These are phyloP conservation scores for Saccopteryx bilineata DNA, from an alignment of 2,113 vertebrate genomes.

Conservation along the genomic window DNA sequence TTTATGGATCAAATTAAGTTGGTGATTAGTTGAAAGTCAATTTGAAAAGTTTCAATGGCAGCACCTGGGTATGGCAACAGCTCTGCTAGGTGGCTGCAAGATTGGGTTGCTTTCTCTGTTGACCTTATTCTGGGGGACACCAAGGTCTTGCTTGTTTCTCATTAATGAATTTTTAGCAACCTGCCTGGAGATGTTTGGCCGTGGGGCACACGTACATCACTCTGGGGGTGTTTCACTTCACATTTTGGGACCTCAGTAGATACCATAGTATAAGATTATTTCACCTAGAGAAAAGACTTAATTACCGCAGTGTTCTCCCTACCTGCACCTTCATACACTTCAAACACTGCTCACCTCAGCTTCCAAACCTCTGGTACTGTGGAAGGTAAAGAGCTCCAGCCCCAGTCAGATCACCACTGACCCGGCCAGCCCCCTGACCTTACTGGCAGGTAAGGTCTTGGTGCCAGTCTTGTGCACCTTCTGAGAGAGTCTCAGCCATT, in stretches of 20 bases:
- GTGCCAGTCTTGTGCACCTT: neutral
- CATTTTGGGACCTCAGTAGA: slow-evolving; percentile 35
- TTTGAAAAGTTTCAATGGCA: neutral
- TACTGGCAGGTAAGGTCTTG: neutral
- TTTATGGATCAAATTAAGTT: slow-evolving; percentile 49
- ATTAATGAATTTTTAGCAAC: slow-evolving; percentile 66
- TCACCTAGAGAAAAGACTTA: slow-evolving; percentile 76
- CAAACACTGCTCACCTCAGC: slow-evolving; percentile 22
- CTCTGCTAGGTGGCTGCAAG: neutral
- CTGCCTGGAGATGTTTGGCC: slow-evolving; percentile 59
- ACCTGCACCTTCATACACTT: neutral
- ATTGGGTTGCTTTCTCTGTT: slow-evolving; percentile 35
- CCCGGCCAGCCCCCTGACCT: neutral
- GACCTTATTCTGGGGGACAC: slow-evolving; percentile 64
- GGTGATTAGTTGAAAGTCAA: slow-evolving; percentile 42
- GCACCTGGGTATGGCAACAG: neutral
- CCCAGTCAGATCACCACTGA: neutral
- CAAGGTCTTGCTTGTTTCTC: slow-evolving; percentile 24
- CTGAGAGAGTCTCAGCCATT: neutral
- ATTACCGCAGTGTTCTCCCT: slow-evolving; percentile 46
- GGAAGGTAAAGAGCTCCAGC: neutral
- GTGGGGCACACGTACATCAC: slow-evolving; percentile 25
- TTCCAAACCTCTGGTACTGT: neutral
- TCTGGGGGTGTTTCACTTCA: slow-evolving; percentile 53
- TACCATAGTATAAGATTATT: slow-evolving; percentile 69